Conservation (phyloP, 2,113 vertebrate genomes). For the Gulo gulo region DNA sequence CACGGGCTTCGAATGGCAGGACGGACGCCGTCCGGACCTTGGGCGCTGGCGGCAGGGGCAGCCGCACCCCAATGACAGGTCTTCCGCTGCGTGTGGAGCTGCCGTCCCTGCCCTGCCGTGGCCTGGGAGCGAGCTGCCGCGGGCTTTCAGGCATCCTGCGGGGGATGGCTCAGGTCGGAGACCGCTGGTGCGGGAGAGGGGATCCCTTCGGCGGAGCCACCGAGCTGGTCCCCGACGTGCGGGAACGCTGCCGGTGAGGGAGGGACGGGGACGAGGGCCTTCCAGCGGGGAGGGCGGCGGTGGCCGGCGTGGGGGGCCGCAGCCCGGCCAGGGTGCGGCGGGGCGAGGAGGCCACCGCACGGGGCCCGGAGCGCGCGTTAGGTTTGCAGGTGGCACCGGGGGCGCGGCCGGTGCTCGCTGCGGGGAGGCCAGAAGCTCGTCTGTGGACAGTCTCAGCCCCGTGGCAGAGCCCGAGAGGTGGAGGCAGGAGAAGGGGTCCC, state of each 20-base stretch:
- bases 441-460: no score
- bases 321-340: accelerated
- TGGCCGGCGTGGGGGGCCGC: accelerated
- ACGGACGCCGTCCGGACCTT: no score
- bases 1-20: background rate
- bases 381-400: background rate
- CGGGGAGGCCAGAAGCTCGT: accelerated
- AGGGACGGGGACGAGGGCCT: accelerated
- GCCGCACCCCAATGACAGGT: accelerated
- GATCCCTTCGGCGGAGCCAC: accelerated
- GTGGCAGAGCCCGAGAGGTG: accelerated
- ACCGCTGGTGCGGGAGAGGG: accelerated
- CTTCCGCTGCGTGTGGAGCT: no score
- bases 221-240: accelerated
- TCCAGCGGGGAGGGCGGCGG: accelerated
- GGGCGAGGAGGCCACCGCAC: accelerated
- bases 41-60: background rate
- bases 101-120: no score
- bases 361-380: accelerated
- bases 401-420: accelerated
- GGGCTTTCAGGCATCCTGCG: accelerated
- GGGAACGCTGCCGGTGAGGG: accelerated
- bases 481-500: accelerated
- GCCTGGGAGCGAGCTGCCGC: no score
- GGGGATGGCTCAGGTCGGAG: accelerated